These are phyloP conservation scores for Diadumene lineata DNA, from an alignment of 92 coral and sea anemone species.

Conservation along the genomic window DNA sequence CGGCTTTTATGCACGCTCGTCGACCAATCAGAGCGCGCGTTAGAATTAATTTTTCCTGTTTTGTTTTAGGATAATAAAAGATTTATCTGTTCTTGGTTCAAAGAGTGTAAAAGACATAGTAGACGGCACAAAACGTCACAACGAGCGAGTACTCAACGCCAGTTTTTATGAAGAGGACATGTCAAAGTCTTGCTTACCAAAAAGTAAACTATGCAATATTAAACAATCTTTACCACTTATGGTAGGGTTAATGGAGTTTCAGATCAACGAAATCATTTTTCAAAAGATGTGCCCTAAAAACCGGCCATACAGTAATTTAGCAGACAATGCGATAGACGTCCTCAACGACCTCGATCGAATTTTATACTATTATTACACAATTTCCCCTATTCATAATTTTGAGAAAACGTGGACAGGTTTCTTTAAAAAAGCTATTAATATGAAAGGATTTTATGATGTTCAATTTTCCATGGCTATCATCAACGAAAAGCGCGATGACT, in stretches of 20 bases:
- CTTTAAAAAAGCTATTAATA: background rate
- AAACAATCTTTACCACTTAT: conserved; percentile 44
- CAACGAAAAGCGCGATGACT: background rate
- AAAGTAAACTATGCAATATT: conserved; percentile 38
- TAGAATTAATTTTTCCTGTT: no score
- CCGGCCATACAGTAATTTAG: background rate
- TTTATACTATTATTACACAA: background rate
- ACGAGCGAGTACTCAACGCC: no score
- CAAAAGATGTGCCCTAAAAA: conserved; percentile 11
- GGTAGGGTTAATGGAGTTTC: conserved; percentile 41
- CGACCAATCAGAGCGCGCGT: no score
- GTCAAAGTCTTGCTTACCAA: no score
- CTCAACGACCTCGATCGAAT: background rate
- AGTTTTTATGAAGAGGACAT: no score
- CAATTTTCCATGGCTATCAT: background rate
- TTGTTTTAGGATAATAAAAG: no score
- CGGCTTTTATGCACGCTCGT: no score
- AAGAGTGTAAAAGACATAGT: no score
- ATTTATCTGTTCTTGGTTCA: no score
- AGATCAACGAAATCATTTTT: conserved; percentile 24
- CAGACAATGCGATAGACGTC: background rate
- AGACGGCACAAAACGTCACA: no score
- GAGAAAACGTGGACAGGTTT: background rate
- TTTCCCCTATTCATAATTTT: background rate
- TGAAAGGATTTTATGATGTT: background rate